A percentile compares a stretch with the other conserved stretches of the same genome.
Conservation (phyloP, 2,113 vertebrate genomes). For the Typhlomys cinereus region DNA sequence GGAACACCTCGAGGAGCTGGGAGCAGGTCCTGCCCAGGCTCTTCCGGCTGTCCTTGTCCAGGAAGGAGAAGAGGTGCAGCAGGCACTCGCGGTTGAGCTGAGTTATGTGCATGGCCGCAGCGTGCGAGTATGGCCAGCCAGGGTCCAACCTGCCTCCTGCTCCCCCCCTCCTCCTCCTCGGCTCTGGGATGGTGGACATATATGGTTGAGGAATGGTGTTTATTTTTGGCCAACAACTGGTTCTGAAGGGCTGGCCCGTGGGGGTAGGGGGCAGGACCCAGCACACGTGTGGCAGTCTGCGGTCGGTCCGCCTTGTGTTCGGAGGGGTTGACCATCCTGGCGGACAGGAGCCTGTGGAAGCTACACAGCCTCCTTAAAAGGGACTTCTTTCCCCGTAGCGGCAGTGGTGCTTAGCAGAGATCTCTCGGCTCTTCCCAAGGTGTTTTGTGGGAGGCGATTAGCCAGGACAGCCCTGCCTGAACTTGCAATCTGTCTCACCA, state of each 20-base stretch:
- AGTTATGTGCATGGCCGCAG: slow-evolving; percentile 88
- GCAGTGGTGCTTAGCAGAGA: background rate
- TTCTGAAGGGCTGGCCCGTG: slow-evolving; percentile 77
- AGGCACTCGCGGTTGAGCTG: slow-evolving; percentile 94
- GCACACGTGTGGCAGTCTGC: background rate
- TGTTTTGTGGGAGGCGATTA: background rate
- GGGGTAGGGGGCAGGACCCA: slow-evolving; percentile 48
- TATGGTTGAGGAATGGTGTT: slow-evolving; percentile 90
- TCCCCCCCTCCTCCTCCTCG: slow-evolving; percentile 21
- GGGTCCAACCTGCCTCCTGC: slow-evolving; percentile 11
- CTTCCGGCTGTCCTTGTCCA: slow-evolving; percentile 93
- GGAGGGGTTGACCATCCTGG: slow-evolving; percentile 40
- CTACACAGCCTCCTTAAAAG: slow-evolving; percentile 78
- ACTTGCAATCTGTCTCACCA: background rate
- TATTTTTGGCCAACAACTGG: slow-evolving; percentile 93
- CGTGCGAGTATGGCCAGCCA: background rate
- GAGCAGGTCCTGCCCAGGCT: slow-evolving; percentile 90
- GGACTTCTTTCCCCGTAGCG: slow-evolving; percentile 51
- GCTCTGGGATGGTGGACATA: slow-evolving; percentile 88
- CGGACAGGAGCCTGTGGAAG: slow-evolving; percentile 19
- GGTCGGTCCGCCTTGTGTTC: slow-evolving; percentile 42
- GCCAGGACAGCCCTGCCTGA: background rate
- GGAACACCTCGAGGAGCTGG: slow-evolving; percentile 87
- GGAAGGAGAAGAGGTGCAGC: slow-evolving; percentile 94
- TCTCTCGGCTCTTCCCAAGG: background rate